Base-by-base conservation (phyloP, 2,797 vertebrate species). In the Tenualosa thibaudeaui region DNA sequence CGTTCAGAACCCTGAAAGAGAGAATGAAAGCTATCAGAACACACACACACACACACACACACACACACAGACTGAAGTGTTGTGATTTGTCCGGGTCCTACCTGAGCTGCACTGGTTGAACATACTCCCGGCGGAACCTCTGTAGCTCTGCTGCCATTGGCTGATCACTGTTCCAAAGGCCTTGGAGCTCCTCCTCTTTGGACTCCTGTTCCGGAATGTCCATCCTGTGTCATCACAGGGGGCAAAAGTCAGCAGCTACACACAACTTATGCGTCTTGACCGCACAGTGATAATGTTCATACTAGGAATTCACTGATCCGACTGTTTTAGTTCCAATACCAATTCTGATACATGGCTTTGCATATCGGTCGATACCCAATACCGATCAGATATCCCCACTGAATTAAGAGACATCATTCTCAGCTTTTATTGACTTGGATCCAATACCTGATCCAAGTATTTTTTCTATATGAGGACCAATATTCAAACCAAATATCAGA, bases 101-200 rank as follows among this genome's bases (percentile, higher is more conserved):
- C 98, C 98, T 97, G 94, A 99, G 98, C 86, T 99, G 98, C 50
- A 99, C 98, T 1, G 98, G 98, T 91, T 99, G 98, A 84, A 99
- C 97, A 0, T 99, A 99, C 88, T 99, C 98, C 91, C 98, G 97
- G 68, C 98, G 94, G 92, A 99, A 99, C 71, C 98, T 95, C 90
- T 99, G 98, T 0, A 99, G 96, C 91, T 99, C 98, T 1, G 97
- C 96, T 10, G 97, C 93, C 94, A 97, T 97, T 0, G 97, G 97
- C 89, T 99, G 98, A 86, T 99, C 98, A 0, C 97, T 98, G 84
- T 99, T 98, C 96, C 98, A 98, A 0, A 98, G 93, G 1, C 97
- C 97, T 92, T 97, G 93, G 37, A 93, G 95, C 93, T 99, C 98
- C 15, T 97, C 97, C 91, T 99, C 98, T 0, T 96, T 97, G 24